Percentiles rank a stretch among this genome's conserved stretches.
These are phyloP conservation scores for Linurgus olivaceus DNA, from an alignment of 2,797 vertebrate species.

Conservation along the genomic window DNA sequence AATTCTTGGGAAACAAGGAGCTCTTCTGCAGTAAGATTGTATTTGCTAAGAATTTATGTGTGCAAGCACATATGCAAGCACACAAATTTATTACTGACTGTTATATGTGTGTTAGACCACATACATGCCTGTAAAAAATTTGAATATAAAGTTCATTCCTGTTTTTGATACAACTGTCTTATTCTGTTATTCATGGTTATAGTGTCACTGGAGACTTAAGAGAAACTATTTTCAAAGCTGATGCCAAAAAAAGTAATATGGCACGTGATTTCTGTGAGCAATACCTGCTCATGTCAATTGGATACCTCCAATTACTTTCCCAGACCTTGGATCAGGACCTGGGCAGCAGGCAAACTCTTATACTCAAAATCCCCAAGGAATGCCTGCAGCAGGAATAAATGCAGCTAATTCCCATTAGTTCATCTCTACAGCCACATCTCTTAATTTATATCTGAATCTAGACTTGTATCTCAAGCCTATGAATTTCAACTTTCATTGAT, in stretches of 20 bases:
- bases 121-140: not conserved
- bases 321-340: not conserved
- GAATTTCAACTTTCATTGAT: not conserved
- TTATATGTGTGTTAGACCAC: not conserved
- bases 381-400: not conserved
- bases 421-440: not conserved
- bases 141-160: not conserved
- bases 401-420: not conserved
- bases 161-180: not conserved
- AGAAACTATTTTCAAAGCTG: not conserved
- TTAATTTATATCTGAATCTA: not conserved
- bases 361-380: not conserved
- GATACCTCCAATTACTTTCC: not conserved
- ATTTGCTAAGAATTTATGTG: not conserved
- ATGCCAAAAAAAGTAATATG: not conserved
- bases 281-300: not conserved
- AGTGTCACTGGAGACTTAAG: not conserved
- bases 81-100: not conserved
- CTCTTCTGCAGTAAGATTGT: not conserved
- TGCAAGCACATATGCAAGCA: rapidly evolving
- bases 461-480: not conserved
- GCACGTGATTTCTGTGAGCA: not conserved
- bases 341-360: not conserved
- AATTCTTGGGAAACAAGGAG: not conserved
- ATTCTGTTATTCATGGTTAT: not conserved